phyloP scores from a whole-genome alignment of 1,140 invertebrate genomes.

The Musca vetustissima region DNA sequence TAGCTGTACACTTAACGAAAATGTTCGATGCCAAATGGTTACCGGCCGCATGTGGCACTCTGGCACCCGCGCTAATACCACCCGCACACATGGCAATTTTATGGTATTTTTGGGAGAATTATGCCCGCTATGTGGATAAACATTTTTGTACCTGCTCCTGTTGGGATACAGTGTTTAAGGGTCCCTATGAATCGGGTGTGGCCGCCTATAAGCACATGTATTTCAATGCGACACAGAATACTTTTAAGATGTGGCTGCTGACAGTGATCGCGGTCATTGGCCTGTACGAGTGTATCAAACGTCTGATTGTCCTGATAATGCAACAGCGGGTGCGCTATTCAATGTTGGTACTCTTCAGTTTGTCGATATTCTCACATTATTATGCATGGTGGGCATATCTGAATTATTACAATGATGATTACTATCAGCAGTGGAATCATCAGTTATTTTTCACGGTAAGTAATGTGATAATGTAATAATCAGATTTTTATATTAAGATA shows the following conservation, averaged over 20 bases:
- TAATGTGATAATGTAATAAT: no score
- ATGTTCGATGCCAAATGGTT: constrained; percentile 53
- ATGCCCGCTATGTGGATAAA: constrained; percentile 67
- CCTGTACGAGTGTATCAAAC: constrained; percentile 73
- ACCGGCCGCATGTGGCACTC: constrained; percentile 49
- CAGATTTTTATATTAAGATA: no score
- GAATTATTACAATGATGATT: constrained; percentile 84
- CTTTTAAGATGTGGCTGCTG: constrained; percentile 75
- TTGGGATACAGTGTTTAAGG: constrained; percentile 82
- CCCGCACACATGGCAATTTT: constrained; percentile 67
- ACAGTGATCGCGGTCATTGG: constrained; percentile 68
- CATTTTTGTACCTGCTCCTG: constrained; percentile 74
- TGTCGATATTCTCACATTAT: constrained; percentile 78
- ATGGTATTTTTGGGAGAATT: constrained; percentile 73
- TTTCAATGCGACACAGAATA: constrained; percentile 77
- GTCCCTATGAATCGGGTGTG: constrained; percentile 75
- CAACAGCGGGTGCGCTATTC: constrained; percentile 62
- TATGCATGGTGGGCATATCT: constrained; percentile 84
- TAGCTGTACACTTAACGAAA: background rate
- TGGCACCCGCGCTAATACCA: constrained; percentile 58
- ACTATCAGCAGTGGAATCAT: constrained; percentile 75
- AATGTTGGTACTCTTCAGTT: constrained; percentile 72
- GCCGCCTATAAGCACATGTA: constrained; percentile 81
- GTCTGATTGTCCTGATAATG: constrained; percentile 63
- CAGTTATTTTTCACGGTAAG: constrained; percentile 71